phyloP scores from a whole-genome alignment of 2,797 vertebrate species.

The Paramormyrops hopkinsi region DNA sequence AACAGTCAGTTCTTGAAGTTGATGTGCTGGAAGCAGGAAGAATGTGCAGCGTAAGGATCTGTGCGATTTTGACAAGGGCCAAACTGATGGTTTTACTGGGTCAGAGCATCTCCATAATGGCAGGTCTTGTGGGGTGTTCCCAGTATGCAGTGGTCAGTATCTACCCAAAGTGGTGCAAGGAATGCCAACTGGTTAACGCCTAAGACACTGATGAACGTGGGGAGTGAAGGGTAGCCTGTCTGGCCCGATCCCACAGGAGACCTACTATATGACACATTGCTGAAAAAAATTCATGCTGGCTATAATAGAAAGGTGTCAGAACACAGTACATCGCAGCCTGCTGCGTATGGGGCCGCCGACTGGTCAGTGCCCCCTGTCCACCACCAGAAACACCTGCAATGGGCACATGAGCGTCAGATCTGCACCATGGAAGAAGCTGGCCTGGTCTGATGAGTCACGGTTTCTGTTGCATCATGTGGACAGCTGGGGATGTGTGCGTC shows the following conservation, averaged over 20 bases:
- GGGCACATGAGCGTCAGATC: neutral
- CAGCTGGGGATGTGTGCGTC: neutral
- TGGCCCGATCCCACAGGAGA: neutral
- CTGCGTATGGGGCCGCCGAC: neutral
- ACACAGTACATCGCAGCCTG: neutral
- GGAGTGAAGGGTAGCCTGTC: neutral
- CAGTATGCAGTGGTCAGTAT: neutral
- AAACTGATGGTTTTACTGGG: neutral
- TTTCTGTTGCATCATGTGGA: neutral
- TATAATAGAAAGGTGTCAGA: neutral
- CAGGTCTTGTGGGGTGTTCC: neutral
- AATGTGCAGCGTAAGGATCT: neutral
- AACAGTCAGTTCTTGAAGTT: neutral
- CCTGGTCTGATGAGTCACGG: neutral
- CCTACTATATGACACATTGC: neutral
- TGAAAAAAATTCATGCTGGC: neutral
- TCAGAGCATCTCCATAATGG: neutral
- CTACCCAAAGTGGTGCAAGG: neutral
- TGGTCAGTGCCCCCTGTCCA: neutral
- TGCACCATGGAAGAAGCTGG: neutral
- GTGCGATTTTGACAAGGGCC: neutral
- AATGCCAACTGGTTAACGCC: neutral
- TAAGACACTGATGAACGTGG: neutral
- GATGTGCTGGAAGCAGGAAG: neutral
- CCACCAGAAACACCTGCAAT: neutral